These are phyloP conservation scores for Neogobius melanostomus DNA, from an alignment of 2,113 vertebrate genomes.

Conservation along the genomic window DNA sequence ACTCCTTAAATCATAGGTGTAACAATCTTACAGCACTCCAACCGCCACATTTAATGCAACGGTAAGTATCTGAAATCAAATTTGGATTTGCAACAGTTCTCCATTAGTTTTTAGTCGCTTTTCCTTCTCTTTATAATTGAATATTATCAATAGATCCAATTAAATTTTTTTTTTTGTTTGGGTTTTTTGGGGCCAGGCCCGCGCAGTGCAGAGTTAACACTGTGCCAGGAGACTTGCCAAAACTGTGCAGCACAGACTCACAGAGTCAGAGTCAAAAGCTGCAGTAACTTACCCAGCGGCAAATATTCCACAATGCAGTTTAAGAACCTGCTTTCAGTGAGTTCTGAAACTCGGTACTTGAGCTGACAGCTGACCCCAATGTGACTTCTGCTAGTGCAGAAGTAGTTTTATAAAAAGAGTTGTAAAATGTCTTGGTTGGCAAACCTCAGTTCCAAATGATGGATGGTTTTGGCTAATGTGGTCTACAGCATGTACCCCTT, in stretches of 20 bases:
- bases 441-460: neutral
- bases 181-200: too few species aligned
- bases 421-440: neutral
- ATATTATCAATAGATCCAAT: conserved; percentile 35
- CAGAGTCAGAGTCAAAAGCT: neutral
- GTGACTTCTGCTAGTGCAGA: neutral
- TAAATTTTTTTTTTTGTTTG: conserved; percentile 1
- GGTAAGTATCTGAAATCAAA: neutral
- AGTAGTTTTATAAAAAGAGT: neutral
- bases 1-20: conserved; percentile 11
- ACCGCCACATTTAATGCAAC: neutral
- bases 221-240: neutral
- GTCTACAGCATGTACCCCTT: neutral
- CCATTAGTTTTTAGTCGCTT: neutral
- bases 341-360: neutral
- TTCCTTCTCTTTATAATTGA: neutral
- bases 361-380: conserved; percentile 4
- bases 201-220: neutral
- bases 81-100: neutral
- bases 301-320: conserved; percentile 3
- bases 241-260: neutral
- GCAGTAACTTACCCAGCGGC: neutral
- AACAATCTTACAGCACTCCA: neutral
- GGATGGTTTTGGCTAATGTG: neutral
- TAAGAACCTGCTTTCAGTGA: neutral